Base-by-base conservation (phyloP, 2,797 vertebrate species). In the Argya squamiceps region DNA sequence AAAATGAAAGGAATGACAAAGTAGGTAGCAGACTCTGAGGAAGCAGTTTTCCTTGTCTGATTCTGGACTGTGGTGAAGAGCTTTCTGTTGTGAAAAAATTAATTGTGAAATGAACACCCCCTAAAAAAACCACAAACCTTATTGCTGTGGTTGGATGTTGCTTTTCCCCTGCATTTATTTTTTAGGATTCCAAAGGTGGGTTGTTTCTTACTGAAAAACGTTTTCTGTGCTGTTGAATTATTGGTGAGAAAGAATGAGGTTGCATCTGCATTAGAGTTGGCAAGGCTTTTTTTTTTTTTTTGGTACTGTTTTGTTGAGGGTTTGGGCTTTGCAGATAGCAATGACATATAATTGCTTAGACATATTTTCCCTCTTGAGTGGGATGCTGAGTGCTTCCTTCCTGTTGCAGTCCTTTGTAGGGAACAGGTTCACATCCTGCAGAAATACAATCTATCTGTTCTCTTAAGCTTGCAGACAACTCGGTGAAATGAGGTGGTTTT, bases 71-170 rank as follows among this genome's bases (percentile, higher is more conserved):
- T 29, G 4, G 13, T 62, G 26, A 80, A 50, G 43, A 67, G 11
- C 20, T 63, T 94, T 47, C 24, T 55, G 2, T 16, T 53, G 46
- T 14, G 30, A 84, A 71, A 11, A 36, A 37, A 46, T 60, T 30
- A 6, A 11, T 37, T 52, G 29, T 15, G 23, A 69, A 92, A 62
- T 46, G 23, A 56, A 56, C 36, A 27, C 3, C 10, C 4, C 2
- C 1, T 6, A 52, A 64, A 55, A 55, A 6, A 6, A 0, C 5
- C 14, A n/a, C 20, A 17, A 77, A 29, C 7, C 15, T 18, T 30
- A 24, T 30, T 30, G 34, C 27, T 65, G 39, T 39, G 12, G 1
- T 41, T 58, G 16, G 6, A 5, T 43, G 30, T 29, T 68, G 18
- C 14, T 39, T 67, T 64, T 39, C 18, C 5, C 17, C 12, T 86